phyloP scores from a whole-genome alignment of 2,113 vertebrate genomes.

The Accipiter cooperii region DNA sequence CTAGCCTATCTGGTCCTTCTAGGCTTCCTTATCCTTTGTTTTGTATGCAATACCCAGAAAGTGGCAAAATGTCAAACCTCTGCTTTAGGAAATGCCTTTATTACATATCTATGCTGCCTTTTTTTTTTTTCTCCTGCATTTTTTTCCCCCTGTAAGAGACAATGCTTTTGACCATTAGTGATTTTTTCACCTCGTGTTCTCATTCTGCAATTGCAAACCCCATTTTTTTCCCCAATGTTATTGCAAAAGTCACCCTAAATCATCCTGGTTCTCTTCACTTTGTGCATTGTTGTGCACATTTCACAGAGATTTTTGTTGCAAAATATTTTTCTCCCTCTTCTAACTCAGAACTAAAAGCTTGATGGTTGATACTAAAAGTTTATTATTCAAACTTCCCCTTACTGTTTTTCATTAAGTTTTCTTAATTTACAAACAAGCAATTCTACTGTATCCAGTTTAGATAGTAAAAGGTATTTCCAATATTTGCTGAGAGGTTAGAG shows the following conservation, averaged over 20 bases:
- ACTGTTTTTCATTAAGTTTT: background rate
- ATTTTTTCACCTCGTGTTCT: background rate
- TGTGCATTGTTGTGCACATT: background rate
- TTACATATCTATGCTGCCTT: background rate
- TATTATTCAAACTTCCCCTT: background rate
- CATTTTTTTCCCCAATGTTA: background rate
- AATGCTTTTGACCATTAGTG: background rate
- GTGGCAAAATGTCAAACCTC: background rate
- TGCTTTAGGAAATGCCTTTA: background rate
- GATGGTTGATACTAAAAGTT: background rate
- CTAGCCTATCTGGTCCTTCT: background rate
- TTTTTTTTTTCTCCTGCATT: accelerated
- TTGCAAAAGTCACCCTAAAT: background rate
- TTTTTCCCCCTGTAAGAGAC: background rate
- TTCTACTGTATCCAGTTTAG: background rate
- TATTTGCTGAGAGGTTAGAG: background rate
- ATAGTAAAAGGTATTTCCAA: background rate
- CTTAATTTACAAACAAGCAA: background rate
- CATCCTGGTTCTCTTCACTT: background rate
- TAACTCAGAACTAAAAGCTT: background rate
- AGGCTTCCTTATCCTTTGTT: background rate
- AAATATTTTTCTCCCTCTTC: background rate
- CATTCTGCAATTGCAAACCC: background rate
- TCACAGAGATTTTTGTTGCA: background rate
- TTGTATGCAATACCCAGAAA: background rate